A percentile compares a stretch with the other conserved stretches of the same genome.
phyloP scores from a whole-genome alignment of 2,888 invertebrate genomes.

The Clunio marinus region DNA sequence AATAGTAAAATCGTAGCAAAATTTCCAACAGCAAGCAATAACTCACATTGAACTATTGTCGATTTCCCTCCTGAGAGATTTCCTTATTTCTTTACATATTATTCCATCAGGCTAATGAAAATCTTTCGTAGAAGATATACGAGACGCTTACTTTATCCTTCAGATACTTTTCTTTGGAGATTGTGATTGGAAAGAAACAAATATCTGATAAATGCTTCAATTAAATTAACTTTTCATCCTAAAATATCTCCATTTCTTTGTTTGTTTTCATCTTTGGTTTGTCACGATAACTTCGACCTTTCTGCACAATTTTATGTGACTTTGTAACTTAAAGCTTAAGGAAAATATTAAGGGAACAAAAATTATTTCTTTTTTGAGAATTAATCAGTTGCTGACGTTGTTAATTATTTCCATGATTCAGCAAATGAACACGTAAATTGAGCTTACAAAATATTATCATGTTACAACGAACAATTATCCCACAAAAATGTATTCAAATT shows the following conservation, averaged over 20 bases:
- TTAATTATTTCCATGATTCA: constrained; percentile 21
- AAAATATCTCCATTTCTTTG: too few species aligned
- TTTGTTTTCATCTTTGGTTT: too few species aligned
- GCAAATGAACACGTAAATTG: constrained; percentile 12
- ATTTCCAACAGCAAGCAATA: background rate
- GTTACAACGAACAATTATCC: constrained; percentile 28
- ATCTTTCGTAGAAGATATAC: too few species aligned
- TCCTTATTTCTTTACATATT: background rate
- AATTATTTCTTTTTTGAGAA: background rate
- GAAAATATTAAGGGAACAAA: background rate
- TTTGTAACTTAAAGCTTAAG: too few species aligned
- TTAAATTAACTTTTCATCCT: constrained; percentile 32
- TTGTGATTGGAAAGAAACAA: background rate
- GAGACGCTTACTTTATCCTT: too few species aligned
- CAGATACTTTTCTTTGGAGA: background rate
- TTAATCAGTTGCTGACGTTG: constrained; percentile 16
- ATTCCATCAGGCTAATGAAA: constrained; percentile 12
- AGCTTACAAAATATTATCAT: constrained; percentile 29
- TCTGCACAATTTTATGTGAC: too few species aligned
- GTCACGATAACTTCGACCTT: too few species aligned
- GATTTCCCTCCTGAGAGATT: background rate
- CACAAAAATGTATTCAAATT: background rate
- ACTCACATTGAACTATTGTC: background rate
- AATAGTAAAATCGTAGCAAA: too few species aligned
- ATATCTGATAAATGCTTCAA: constrained; percentile 32